Evolutionary conservation across 1,140 invertebrate genomes (phyloP), one percentile per base, ranked within the genome.

Genomic region (Eurosta solidaginis): DNA sequence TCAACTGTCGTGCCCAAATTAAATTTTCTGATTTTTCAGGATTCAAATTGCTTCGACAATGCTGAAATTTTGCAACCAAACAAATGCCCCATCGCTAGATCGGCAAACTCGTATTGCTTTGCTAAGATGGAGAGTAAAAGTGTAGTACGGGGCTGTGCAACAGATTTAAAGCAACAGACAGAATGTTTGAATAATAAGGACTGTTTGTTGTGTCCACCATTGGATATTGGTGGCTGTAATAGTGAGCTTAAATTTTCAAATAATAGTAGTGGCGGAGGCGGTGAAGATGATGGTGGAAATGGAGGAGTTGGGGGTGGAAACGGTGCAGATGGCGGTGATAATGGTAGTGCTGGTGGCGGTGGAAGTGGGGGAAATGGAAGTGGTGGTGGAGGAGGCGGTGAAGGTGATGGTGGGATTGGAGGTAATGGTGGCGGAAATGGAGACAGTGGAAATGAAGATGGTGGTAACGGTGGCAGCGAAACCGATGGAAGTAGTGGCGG

Each of bases 201-300:
- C 22, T 86, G 85, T 7, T 47, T 79, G 17, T 79, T 86, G 20
- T 86, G 85, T 47, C 80, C 84, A 68, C 82, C 85, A 6, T 74
- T 63, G 2, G 82, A 84, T 44, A 73, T 81, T 9, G 1, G 42
- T 1, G 47, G 79, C 3, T 86, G 85, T 75, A 86, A 86, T 54
- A 17, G 79, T 7, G 63, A 40, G 7, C 59, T 47, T 6, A 52
- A 14, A 36, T 10, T 54, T 6, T 1, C 42, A 36, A 33, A 42
- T 9, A 6, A 14, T 47, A 50, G 73, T 47, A 76, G 17, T 49
- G 74, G 74, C 10, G 25, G 25, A 9, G 47, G 47, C 4, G 45
- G 44, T 29, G 25, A 20, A 29, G 10, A 20, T 29, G n/a, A 17
- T 47, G 42, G 29, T 42, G 78, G 73, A 44, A 22, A 25, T 4